Evolutionary conservation across 2,113 vertebrate species (phyloP), one percentile per base, ranked within the genome.

Genomic region (Percina caprodes): DNA sequence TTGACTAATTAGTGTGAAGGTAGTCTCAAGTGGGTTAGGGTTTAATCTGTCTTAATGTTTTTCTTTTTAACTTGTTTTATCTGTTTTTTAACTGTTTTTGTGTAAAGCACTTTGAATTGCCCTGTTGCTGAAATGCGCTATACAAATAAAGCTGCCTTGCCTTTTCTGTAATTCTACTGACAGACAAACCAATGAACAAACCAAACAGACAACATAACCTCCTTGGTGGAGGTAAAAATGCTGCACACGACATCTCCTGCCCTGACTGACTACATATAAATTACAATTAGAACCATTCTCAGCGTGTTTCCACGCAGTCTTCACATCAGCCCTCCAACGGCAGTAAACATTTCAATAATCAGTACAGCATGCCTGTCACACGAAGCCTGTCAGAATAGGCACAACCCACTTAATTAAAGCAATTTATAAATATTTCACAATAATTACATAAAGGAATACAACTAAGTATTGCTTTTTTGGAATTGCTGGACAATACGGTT

Each of bases 271-370:
- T n/a, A 15, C 52, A 52, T 74, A 51, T 49, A 66, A 69, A 79
- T 45, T 35, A 45, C n/a, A 52, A 68, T 48, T 58, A 51, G 13
- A 67, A 18, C 23, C 54, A 19, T 30, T 26, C 19, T 5, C 19
- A 11, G 45, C 24, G 13, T 23, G 45, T 42, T 60, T 65, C 76
- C 60, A 73, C 58, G 60, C 42, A 48, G 26, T 74, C 48, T 79
- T 55, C 62, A 66, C 48, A 56, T 62, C 6, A 16, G 52, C 60
- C 46, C 46, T 65, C 46, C 39, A 62, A 77, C 42, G 13, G 19
- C 48, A 39, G 74, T 74, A 88, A 91, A 84, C 80, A 82, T 46
- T 85, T 90, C 61, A 71, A 66, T 81, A 77, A 78, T 80, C 73
- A 61, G 24, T 15, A 16, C 23, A 74, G 59, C 19, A 13, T 19